Evolutionary conservation across 1,140 invertebrate species (phyloP), one percentile per base, ranked within the genome.

Genomic region (Vanessa atalanta): DNA sequence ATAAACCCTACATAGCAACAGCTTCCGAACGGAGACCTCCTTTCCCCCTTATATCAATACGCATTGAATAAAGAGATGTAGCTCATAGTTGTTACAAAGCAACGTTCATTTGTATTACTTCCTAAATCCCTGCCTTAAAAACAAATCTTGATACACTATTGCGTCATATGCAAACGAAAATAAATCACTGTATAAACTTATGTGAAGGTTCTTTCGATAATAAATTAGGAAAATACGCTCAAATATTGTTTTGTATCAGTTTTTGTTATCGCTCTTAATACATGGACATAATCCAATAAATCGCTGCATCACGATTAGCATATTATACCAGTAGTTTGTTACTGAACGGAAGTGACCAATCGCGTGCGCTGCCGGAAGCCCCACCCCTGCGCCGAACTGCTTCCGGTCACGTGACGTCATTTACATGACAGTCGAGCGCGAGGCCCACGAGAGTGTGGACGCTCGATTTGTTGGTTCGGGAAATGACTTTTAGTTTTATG

Each of bases 371-470:
- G 84, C 84, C 86, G 86, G 88, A 87, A 85, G 81, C 82, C 78
- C 88, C 83, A 80, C 88, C 89, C 87, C 85, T 83, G 72, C 84
- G 79, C 83, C 84, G 80, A 86, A 83, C 87, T 83, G 84, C 85
- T 87, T 91, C 90, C 89, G 89, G 90, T 88, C 90, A 84, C 89
- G 90, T 91, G 90, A 91, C 89, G 87, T 89, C 89, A 91, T 92
- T 89, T 89, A 89, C 87, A 91, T 92, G 88, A 91, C 87, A 91
- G 84, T 89, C 78, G 87, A 72, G 23, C 70, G 82, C 72, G 69
- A 79, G 83, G 74, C 83, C 79, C 71, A 73, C 74, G 71, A 71
- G 72, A 81, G 82, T 76, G 75, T 79, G 74, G 86, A 84, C 84
- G 85, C 79, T 72, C 71, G 68, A 82, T 79, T 83, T 81, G 80